Conservation (phyloP, 1,140 invertebrate species). For the Steinernema khuongi region DNA sequence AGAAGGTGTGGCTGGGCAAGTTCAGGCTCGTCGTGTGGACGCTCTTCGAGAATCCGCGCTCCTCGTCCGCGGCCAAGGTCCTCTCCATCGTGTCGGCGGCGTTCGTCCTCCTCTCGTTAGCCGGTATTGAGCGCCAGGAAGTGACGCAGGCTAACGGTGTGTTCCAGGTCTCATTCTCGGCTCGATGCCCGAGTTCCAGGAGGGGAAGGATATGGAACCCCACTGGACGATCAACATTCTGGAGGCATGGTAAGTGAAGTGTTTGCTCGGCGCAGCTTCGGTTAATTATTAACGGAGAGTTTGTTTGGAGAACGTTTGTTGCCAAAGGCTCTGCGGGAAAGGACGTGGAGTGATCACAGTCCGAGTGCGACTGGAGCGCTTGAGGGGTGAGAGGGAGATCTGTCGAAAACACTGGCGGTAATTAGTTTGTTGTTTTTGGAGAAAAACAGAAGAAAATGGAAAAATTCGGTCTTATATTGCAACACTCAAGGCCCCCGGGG, state of each 20-base stretch:
- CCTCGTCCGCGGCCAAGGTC: slow-evolving; percentile 50
- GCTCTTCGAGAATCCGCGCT: slow-evolving; percentile 55
- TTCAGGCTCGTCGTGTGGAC: slow-evolving; percentile 40
- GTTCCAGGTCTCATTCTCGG: slow-evolving; percentile 47
- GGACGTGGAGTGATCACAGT: no score
- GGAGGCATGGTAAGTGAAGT: slow-evolving; percentile 33
- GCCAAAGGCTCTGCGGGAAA: no score
- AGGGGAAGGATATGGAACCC: slow-evolving; percentile 47
- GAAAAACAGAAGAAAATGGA: no score
- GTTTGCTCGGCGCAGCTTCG: no score
- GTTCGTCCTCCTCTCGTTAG: slow-evolving; percentile 53
- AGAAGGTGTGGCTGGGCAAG: slow-evolving; percentile 48
- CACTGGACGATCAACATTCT: slow-evolving; percentile 36
- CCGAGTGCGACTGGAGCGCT: no score
- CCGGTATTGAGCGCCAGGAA: slow-evolving; percentile 29
- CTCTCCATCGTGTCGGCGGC: slow-evolving; percentile 52
- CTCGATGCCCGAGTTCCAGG: slow-evolving; percentile 56
- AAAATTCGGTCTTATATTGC: no score
- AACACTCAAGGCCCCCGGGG: no score
- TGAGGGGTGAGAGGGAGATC: no score
- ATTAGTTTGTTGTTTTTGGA: no score
- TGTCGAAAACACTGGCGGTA: no score
- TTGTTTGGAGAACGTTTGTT: no score
- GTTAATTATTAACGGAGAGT: no score
- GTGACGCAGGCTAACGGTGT: not conserved